A percentile compares a stretch with the other conserved stretches of the same genome.
phyloP scores from a whole-genome alignment of 1,140 invertebrate species.

The Psilanteris sp. region DNA sequence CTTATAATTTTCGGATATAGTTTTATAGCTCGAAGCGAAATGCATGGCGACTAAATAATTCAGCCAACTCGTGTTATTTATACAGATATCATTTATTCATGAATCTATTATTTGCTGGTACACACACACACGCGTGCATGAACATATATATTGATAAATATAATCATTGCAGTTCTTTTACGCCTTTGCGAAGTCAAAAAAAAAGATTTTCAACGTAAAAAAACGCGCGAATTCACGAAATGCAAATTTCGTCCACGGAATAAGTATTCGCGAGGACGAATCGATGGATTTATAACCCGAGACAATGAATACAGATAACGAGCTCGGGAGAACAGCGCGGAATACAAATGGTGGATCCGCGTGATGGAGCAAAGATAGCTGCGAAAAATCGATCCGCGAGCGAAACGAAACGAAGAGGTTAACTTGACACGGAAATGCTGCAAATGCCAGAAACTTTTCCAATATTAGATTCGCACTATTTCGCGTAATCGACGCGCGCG shows the following conservation, averaged over 20 bases:
- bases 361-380: conserved; percentile 52
- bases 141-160: no score
- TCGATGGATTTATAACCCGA: conserved; percentile 60
- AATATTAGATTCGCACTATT: conserved; percentile 59
- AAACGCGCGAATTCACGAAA: conserved; percentile 23
- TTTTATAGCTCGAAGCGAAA: no score
- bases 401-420: conserved; percentile 30
- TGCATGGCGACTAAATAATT: no score
- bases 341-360: conserved; percentile 62
- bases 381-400: conserved; percentile 59
- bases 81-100: no score
- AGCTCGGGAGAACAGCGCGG: conserved; percentile 46
- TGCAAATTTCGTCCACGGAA: conserved; percentile 35
- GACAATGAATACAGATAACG: conserved; percentile 65
- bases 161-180: no score
- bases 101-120: no score
- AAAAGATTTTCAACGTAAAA: background rate
- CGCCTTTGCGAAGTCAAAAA: background rate
- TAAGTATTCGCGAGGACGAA: conserved; percentile 55
- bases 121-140: no score
- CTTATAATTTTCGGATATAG: no score
- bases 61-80: no score
- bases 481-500: conserved; percentile 8
- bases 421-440: conserved; percentile 44
- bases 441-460: conserved; percentile 53